These are phyloP conservation scores for Platichthys stellatus DNA, from an alignment of 2,113 vertebrate species.

Conservation along the genomic window DNA sequence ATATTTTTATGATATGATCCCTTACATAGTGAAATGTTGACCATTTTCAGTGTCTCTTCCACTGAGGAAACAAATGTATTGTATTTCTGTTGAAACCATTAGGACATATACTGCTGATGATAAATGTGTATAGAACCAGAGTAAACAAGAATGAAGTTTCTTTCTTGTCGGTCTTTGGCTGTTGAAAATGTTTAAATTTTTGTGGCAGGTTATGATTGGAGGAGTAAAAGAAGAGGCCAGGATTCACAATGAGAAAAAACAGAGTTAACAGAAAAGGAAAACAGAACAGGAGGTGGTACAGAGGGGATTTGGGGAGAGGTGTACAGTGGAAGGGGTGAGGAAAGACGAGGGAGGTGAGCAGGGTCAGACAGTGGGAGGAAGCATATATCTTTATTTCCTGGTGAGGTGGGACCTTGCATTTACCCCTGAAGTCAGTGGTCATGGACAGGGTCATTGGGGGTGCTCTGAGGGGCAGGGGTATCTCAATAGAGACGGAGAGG, in stretches of 20 bases:
- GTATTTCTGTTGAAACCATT: too few species aligned
- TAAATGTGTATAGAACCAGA: too few species aligned
- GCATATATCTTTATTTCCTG: constrained; percentile 84
- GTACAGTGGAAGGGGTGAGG: constrained; percentile 50
- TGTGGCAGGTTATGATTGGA: neutral
- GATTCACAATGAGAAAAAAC: constrained; percentile 12
- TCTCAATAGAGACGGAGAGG: constrained; percentile 57
- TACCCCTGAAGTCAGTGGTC: constrained; percentile 81
- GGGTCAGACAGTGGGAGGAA: constrained; percentile 77
- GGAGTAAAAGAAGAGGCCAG: neutral
- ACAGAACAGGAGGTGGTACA: constrained; percentile 43
- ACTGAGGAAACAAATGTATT: too few species aligned
- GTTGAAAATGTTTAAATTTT: too few species aligned
- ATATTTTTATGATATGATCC: too few species aligned
- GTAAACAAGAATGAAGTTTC: too few species aligned
- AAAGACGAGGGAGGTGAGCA: constrained; percentile 70
- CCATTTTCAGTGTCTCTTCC: too few species aligned
- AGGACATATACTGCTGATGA: too few species aligned
- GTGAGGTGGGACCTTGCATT: constrained; percentile 80
- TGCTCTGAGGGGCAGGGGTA: constrained; percentile 49
- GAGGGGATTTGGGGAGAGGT: constrained; percentile 68
- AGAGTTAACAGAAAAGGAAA: constrained; percentile 45
- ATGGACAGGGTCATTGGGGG: constrained; percentile 72
- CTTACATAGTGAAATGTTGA: too few species aligned
- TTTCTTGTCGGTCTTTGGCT: too few species aligned